Conservation (phyloP, 2,797 vertebrate species). For the Cossypha niveicapilla region DNA sequence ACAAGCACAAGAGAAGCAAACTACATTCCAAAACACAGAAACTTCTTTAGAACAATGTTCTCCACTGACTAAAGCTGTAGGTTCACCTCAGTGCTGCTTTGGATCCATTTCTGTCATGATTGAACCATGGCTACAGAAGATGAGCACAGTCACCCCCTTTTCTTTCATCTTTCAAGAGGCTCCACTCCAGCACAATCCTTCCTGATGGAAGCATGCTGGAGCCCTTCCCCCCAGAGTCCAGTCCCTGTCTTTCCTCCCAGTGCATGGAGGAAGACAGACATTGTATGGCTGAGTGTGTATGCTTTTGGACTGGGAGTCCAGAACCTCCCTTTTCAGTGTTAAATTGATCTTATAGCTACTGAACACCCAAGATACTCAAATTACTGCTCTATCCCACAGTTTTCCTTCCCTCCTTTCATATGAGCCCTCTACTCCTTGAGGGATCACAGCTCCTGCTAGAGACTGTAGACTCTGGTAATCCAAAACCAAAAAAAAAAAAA, state of each 20-base stretch:
- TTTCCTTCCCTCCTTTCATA: neutral
- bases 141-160: neutral
- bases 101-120: neutral
- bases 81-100: neutral
- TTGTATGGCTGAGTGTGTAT: neutral
- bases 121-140: neutral
- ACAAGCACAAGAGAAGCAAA: neutral
- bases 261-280: neutral
- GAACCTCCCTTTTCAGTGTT: neutral
- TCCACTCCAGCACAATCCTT: neutral
- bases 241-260: neutral
- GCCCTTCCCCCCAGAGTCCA: neutral
- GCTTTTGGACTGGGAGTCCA: neutral
- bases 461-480: neutral
- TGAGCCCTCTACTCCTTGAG: neutral
- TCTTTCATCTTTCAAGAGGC: neutral
- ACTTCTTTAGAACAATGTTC: neutral
- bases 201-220: neutral
- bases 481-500: neutral
- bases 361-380: neutral
- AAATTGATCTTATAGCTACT: neutral
- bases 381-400: neutral
- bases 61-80: neutral
- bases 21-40: neutral
- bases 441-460: neutral